phyloP scores from a whole-genome alignment of 2,113 vertebrate species.

The Tetrax tetrax region DNA sequence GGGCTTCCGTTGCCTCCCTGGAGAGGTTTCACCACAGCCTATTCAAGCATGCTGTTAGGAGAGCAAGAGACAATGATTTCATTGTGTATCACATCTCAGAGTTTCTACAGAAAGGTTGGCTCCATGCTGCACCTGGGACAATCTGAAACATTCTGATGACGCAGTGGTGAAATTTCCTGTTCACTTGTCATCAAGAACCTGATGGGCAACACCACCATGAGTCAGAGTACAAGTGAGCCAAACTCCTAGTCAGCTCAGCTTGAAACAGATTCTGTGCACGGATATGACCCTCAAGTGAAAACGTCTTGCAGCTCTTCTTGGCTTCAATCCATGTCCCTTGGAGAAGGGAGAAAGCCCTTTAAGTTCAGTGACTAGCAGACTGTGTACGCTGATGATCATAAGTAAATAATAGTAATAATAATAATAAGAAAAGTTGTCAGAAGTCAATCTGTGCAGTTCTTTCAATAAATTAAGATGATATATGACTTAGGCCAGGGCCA shows the following conservation, averaged over 20 bases:
- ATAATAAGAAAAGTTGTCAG: not conserved
- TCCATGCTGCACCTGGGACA: not conserved
- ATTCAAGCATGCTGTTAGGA: not conserved
- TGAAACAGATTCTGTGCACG: not conserved
- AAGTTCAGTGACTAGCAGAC: not conserved
- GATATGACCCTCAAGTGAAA: not conserved
- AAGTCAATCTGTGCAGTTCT: not conserved
- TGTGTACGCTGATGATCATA: not conserved
- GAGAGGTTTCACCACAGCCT: not conserved
- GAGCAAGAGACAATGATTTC: not conserved
- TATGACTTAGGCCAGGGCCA: not conserved
- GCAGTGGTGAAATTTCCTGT: slow-evolving; percentile 41
- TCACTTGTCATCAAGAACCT: slow-evolving; percentile 17
- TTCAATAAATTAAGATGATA: not conserved
- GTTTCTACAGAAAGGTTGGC: not conserved
- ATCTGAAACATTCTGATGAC: slow-evolving; percentile 10
- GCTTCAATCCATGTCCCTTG: not conserved
- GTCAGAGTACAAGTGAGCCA: slow-evolving; percentile 17
- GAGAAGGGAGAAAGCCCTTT: not conserved
- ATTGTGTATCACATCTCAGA: slow-evolving; percentile 4
- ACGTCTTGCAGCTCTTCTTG: not conserved
- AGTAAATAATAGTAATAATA: not conserved
- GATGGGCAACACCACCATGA: not conserved
- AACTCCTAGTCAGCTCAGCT: slow-evolving; percentile 4
- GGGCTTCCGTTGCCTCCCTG: not conserved